Evolutionary conservation across 2,113 vertebrate species (phyloP).

Genomic region (Scomber japonicus): DNA sequence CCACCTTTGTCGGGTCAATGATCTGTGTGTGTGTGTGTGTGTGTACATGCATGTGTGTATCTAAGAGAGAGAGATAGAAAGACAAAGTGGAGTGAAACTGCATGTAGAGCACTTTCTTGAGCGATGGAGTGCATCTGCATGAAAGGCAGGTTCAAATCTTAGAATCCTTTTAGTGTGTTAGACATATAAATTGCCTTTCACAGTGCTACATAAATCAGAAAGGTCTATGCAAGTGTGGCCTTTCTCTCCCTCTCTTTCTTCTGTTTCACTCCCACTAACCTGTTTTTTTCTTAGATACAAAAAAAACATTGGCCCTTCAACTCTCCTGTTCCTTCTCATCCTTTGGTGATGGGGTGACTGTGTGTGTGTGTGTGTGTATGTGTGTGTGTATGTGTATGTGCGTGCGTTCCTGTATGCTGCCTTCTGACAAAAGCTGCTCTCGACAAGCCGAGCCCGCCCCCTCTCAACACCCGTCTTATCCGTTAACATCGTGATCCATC

Average conservation of each 20-base stretch:
- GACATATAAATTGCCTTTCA: constrained; percentile 68
- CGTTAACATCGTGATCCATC: constrained; percentile 79
- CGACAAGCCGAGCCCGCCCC: constrained; percentile 69
- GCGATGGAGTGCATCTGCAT: constrained; percentile 60
- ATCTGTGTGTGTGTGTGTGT: constrained; percentile 26
- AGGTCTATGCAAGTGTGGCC: constrained; percentile 32
- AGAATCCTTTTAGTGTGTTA: constrained; percentile 55
- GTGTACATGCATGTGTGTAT: constrained; percentile 5
- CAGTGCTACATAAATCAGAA: constrained; percentile 66
- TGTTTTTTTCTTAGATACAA: constrained; percentile 24
- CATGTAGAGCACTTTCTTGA: constrained; percentile 60
- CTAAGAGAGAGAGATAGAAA: neutral
- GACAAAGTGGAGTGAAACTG: constrained; percentile 41
- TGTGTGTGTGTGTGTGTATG: neutral
- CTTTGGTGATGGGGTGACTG: constrained; percentile 26
- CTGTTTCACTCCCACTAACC: constrained; percentile 22
- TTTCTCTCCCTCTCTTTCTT: constrained; percentile 21
- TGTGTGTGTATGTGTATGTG: constrained; percentile 20
- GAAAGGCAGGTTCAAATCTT: constrained; percentile 65
- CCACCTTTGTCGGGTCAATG: constrained; percentile 61
- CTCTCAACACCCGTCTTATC: constrained; percentile 72
- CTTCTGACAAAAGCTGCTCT: constrained; percentile 70
- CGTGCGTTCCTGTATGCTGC: constrained; percentile 31
- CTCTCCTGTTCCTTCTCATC: constrained; percentile 14
- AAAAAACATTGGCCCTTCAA: constrained; percentile 37